phyloP scores from a whole-genome alignment of 2,797 vertebrate genomes.

The Taeniopygia guttata region DNA sequence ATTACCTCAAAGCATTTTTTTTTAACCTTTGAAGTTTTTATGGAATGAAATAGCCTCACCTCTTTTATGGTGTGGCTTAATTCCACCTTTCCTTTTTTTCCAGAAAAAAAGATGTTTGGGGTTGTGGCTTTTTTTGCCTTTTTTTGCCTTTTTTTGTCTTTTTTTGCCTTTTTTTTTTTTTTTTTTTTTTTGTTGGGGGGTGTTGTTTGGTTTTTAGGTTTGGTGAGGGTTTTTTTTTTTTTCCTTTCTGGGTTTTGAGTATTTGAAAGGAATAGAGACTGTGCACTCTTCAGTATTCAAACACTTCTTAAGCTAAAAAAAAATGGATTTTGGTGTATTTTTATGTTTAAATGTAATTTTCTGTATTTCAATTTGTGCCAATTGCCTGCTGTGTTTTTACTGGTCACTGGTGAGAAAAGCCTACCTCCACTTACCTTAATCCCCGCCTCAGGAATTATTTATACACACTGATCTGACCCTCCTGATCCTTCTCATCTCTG shows the following conservation, averaged over 20 bases:
- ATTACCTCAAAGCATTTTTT: neutral
- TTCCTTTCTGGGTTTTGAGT: neutral
- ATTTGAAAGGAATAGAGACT: neutral
- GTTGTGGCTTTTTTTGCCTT: neutral
- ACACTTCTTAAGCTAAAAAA: neutral
- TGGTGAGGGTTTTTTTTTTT: neutral
- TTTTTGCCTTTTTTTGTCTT: too few relatives aligned
- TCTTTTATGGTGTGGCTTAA: accelerated
- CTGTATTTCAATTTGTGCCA: neutral
- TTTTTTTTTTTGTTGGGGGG: too few relatives aligned
- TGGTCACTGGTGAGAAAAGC: neutral
- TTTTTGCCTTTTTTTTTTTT: too few relatives aligned
- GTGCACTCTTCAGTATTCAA: neutral
- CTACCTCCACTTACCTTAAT: neutral
- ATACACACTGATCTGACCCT: neutral
- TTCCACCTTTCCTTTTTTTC: accelerated
- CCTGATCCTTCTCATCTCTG: neutral
- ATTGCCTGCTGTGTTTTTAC: neutral
- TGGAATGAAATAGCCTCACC: neutral
- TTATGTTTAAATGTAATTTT: neutral
- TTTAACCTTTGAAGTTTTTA: neutral
- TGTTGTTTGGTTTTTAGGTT: neutral
- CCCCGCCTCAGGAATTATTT: neutral
- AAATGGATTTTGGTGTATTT: neutral
- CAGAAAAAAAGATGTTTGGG: neutral